Evolutionary conservation across 1,140 invertebrate genomes (phyloP), one percentile per base, ranked within the genome.

Genomic region (Atta cephalotes): DNA sequence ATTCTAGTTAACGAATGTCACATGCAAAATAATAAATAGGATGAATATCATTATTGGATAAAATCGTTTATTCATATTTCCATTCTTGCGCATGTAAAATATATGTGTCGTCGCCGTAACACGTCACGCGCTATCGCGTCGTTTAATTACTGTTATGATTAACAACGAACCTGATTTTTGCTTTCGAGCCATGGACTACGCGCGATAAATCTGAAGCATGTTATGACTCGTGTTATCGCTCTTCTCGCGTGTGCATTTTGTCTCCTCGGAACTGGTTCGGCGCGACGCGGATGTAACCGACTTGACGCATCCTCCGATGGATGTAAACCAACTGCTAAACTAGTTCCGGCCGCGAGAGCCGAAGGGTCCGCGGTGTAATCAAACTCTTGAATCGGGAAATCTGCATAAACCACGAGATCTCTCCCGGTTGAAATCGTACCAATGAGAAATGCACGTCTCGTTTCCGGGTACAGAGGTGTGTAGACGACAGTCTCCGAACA

Each of bases 311-410:
- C 66, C 72, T 25, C 66, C 60, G 49, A 14, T 31, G 21, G 35
- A n/a, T 85, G 68, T 63, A 85, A 90, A 88, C 87, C 82, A 90
- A 90, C 89, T 65, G 65, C 51, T 78, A 86, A 90, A 90, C 89
- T 90, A 90, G 84, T 90, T 86, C 86, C 86, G 65, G 58, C 39
- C 14, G 49, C 49, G 58, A 81, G 31, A 72, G 68, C 56, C 62
- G 51, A 80, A 76, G 56, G 86, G 85, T 78, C 63, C 71, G 5
- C 65, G 76, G 56, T 90, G 89, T 90, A 90, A 90, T 90, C 86
- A 90, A 90, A 90, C 89, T 90, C 90, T 82, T 79, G 58, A 72
- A 66, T 85, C 77, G 60, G 56, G 39, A 90, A 85, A 71, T 85
- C 85, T 56, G 56, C 86, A 68, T 66, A 85, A 88, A 81, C 89